Evolutionary conservation across 2,797 vertebrate genomes (phyloP).

Genomic region (Hypotaenidia philippensis): DNA sequence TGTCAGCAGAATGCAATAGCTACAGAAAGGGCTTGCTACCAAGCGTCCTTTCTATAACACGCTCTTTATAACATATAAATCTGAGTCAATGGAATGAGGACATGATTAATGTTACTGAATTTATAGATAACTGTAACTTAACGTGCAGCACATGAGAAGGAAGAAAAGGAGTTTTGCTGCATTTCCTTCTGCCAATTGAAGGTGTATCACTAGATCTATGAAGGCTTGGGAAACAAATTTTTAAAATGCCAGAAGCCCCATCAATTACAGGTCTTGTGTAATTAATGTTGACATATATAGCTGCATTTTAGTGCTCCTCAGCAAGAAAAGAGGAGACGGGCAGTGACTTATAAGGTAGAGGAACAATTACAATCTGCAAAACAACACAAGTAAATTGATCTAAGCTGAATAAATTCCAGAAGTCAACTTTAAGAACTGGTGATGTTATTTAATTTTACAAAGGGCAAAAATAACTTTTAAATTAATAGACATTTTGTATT

Average conservation of each 20-base stretch:
- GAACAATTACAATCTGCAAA: constrained; percentile 33
- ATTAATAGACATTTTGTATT: neutral
- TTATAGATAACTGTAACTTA: constrained; percentile 41
- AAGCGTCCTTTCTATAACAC: neutral
- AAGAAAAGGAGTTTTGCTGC: neutral
- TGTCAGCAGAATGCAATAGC: constrained; percentile 27
- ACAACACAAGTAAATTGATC: constrained; percentile 36
- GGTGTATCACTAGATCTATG: constrained; percentile 30
- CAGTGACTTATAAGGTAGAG: constrained; percentile 29
- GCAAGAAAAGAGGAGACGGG: constrained; percentile 19
- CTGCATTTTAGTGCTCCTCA: constrained; percentile 10
- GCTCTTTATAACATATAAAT: constrained; percentile 18
- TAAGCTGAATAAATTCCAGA: neutral
- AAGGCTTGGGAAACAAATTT: constrained; percentile 24
- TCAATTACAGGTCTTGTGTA: constrained; percentile 39
- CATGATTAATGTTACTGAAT: constrained; percentile 44
- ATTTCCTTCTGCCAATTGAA: constrained; percentile 44
- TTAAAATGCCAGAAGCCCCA: constrained; percentile 42
- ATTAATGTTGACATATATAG: constrained; percentile 42
- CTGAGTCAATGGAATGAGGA: constrained; percentile 38
- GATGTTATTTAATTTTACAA: neutral
- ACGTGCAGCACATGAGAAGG: neutral
- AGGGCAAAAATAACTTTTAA: neutral
- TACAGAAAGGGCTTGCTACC: constrained; percentile 37
- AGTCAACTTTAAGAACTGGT: neutral